Conservation (phyloP, 2,888 invertebrate species). For the Ecliptopera silaceata region DNA sequence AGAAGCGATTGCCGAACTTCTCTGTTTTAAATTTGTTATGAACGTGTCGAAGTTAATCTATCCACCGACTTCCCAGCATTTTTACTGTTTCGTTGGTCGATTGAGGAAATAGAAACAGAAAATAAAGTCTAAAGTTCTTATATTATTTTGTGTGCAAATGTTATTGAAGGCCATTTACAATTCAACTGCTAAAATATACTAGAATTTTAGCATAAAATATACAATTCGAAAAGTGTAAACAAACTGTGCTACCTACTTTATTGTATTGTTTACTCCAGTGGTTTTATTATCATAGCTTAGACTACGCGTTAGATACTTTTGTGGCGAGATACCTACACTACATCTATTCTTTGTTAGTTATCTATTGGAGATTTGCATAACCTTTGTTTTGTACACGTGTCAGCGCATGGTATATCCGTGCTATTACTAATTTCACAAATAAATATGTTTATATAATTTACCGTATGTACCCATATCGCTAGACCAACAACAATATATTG, state of each 20-base stretch:
- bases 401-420: background rate
- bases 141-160: constrained; percentile 29
- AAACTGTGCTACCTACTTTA: constrained; percentile 9
- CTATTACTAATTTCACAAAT: background rate
- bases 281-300: constrained; percentile 15
- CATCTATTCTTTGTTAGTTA: background rate
- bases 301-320: background rate
- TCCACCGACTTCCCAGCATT: too few relatives aligned
- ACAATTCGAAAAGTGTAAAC: background rate
- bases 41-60: too few relatives aligned
- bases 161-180: constrained; percentile 5
- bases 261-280: constrained; percentile 18
- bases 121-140: background rate
- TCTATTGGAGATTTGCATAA: constrained; percentile 16
- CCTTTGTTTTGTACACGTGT: constrained; percentile 17
- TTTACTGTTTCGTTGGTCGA: too few relatives aligned
- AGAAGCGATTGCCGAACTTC: too few relatives aligned
- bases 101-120: too few relatives aligned
- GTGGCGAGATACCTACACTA: background rate
- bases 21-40: too few relatives aligned
- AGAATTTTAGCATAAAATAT: constrained; percentile 4
- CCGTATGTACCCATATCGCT: too few relatives aligned
- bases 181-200: background rate
- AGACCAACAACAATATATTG: too few relatives aligned
- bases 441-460: too few relatives aligned